Conservation (phyloP, 1,140 invertebrate genomes). For the Chironomus tepperi region DNA sequence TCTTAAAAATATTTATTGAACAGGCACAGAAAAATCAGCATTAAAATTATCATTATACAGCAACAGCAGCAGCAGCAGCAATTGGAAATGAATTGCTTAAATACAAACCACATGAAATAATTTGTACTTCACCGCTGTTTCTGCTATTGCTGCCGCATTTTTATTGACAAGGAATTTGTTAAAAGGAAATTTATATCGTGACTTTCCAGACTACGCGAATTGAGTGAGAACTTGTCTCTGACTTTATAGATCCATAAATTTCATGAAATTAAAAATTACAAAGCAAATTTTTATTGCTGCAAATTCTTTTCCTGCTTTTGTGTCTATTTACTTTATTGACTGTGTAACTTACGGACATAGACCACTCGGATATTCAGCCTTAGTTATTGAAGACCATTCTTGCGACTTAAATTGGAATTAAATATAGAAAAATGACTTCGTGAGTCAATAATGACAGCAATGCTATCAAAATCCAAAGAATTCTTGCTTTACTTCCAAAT, state of each 20-base stretch:
- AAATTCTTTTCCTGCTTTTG: slow-evolving; percentile 8
- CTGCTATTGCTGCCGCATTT: not conserved
- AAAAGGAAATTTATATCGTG: not conserved
- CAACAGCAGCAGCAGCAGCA: not conserved
- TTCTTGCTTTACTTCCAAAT: too few relatives aligned
- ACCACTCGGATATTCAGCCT: not conserved
- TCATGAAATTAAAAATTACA: not conserved
- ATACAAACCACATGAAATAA: not conserved
- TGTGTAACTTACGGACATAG: too few relatives aligned
- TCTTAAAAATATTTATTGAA: too few relatives aligned
- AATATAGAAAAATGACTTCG: too few relatives aligned
- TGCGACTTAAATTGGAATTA: not conserved
- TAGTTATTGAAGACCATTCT: not conserved
- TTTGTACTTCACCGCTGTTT: not conserved
- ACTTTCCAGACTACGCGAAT: not conserved
- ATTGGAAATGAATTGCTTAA: not conserved
- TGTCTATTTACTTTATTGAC: not conserved
- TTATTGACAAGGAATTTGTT: slow-evolving; percentile 9
- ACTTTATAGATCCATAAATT: not conserved
- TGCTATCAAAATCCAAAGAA: too few relatives aligned
- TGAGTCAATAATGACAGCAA: not conserved
- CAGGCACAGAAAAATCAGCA: too few relatives aligned
- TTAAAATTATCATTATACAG: not conserved
- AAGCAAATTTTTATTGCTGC: slow-evolving; percentile 1
- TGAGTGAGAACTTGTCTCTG: not conserved